These are phyloP conservation scores for Cynopterus sphinx DNA, from an alignment of 2,797 vertebrate genomes.

Conservation along the genomic window DNA sequence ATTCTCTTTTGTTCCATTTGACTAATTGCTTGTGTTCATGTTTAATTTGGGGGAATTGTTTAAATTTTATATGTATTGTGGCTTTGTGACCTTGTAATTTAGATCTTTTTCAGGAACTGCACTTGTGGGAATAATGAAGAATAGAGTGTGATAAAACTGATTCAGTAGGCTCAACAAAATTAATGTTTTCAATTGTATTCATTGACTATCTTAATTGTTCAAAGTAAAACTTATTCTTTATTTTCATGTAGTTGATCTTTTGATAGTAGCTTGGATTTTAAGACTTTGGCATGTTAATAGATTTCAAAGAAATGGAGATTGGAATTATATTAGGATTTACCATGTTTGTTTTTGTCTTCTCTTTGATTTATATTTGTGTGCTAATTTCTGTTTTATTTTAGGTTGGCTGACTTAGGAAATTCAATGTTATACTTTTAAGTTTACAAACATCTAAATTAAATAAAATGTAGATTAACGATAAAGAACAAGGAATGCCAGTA, in stretches of 20 bases:
- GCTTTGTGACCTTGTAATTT: background rate
- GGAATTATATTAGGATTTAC: background rate
- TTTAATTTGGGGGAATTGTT: constrained; percentile 19
- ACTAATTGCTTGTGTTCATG: background rate
- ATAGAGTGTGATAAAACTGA: background rate
- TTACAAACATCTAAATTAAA: background rate
- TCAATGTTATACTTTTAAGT: background rate
- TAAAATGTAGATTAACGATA: constrained; percentile 6
- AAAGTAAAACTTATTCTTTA: background rate
- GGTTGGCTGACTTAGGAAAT: background rate
- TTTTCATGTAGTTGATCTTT: constrained; percentile 21
- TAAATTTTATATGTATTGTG: background rate
- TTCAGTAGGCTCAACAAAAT: background rate
- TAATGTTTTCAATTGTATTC: background rate
- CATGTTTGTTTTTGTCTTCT: constrained; percentile 23
- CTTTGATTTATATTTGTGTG: background rate
- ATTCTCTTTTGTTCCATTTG: background rate
- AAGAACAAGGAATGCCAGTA: background rate
- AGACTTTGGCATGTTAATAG: background rate
- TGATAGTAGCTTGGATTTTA: constrained; percentile 20
- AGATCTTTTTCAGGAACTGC: background rate
- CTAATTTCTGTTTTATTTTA: constrained; percentile 35
- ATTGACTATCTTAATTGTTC: background rate
- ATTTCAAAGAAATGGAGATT: constrained; percentile 10
- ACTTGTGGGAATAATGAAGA: background rate